phyloP scores from a whole-genome alignment of 2,888 invertebrate species.

The Chaetogeoica ovagalla region DNA sequence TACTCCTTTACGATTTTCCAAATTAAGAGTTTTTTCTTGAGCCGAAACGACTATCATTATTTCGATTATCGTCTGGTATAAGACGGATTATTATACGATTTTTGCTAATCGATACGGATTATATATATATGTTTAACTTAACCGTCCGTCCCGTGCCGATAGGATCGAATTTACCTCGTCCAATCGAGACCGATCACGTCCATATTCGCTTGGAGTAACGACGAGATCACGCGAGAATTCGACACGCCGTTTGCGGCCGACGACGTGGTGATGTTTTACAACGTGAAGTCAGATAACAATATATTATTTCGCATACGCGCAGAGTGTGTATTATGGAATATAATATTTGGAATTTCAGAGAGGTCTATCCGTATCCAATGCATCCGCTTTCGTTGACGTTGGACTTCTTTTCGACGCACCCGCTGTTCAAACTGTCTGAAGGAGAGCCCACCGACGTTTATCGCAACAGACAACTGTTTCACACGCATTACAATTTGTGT shows the following conservation, averaged over 20 bases:
- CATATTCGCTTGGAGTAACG: slow-evolving; percentile 73
- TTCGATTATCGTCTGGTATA: neutral
- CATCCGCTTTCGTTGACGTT: slow-evolving; percentile 41
- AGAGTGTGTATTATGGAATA: neutral
- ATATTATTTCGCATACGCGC: neutral
- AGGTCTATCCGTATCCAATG: slow-evolving; percentile 65
- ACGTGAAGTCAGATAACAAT: slow-evolving; percentile 69
- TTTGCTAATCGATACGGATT: neutral
- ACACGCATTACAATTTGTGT: slow-evolving; percentile 24
- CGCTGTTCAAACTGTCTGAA: slow-evolving; percentile 12
- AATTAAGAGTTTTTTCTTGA: neutral
- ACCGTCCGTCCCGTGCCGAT: neutral
- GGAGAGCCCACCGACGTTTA: slow-evolving; percentile 31
- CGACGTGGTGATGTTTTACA: slow-evolving; percentile 70
- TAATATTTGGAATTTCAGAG: slow-evolving; percentile 58
- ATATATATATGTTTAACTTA: neutral
- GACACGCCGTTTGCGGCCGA: slow-evolving; percentile 71
- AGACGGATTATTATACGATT: neutral
- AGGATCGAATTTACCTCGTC: slow-evolving; percentile 64
- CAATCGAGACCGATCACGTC: slow-evolving; percentile 81
- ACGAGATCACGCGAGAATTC: slow-evolving; percentile 77
- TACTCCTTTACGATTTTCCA: neutral
- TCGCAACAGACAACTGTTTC: slow-evolving; percentile 11
- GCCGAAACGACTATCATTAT: no score
- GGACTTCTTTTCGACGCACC: slow-evolving; percentile 20